Percentiles rank a stretch among this genome's conserved stretches.
phyloP scores from a whole-genome alignment of 2,113 vertebrate genomes.

The Alces alces region DNA sequence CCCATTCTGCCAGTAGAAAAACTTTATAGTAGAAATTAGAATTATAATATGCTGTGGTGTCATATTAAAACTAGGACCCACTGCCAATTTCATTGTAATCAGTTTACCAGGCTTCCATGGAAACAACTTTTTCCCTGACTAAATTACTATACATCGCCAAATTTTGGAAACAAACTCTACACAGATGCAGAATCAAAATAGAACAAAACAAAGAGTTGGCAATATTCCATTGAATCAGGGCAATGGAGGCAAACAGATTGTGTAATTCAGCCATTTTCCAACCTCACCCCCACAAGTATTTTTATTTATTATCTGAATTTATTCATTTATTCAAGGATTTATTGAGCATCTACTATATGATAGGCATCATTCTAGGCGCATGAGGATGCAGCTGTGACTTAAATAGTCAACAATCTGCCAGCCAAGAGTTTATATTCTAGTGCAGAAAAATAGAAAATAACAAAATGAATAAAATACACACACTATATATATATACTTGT shows the following conservation, averaged over 20 bases:
- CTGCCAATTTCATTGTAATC: slow-evolving; percentile 68
- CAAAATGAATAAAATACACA: background rate
- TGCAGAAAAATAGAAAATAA: background rate
- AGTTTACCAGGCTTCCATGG: slow-evolving; percentile 64
- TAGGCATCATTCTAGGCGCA: background rate
- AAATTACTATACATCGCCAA: slow-evolving; percentile 72
- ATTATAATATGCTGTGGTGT: slow-evolving; percentile 62
- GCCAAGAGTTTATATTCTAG: background rate
- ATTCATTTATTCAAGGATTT: slow-evolving; percentile 15
- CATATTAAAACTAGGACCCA: slow-evolving; percentile 56
- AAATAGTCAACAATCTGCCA: background rate
- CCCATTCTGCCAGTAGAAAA: slow-evolving; percentile 37
- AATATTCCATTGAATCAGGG: slow-evolving; percentile 49
- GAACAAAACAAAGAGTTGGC: slow-evolving; percentile 67
- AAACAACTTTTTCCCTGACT: slow-evolving; percentile 64
- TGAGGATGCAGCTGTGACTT: background rate
- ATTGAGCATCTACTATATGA: background rate
- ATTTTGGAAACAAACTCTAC: slow-evolving; percentile 71
- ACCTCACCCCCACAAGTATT: background rate
- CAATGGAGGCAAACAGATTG: slow-evolving; percentile 40
- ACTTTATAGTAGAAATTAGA: slow-evolving; percentile 59
- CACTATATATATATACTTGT: background rate
- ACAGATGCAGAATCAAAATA: slow-evolving; percentile 74
- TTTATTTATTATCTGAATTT: slow-evolving; percentile 27
- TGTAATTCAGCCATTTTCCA: slow-evolving; percentile 23